A percentile compares a stretch with the other conserved stretches of the same genome.
Conservation (phyloP, 2,888 invertebrate genomes). For the Hartigia nigra region DNA sequence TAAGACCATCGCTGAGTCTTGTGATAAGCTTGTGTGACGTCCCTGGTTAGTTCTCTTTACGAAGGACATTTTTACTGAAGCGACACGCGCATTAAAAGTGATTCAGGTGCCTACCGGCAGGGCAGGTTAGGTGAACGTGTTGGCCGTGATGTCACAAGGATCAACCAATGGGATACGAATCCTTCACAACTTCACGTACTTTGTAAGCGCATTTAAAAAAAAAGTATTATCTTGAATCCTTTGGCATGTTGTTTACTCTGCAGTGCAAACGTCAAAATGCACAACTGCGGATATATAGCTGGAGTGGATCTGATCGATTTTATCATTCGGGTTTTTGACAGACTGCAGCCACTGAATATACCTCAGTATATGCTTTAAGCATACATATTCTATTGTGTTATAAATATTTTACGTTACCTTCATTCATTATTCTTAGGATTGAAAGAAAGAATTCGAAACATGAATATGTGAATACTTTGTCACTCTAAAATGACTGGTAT, state of each 20-base stretch:
- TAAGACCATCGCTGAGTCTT: slow-evolving; percentile 2
- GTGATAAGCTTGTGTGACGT: slow-evolving; percentile 9
- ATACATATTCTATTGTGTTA: not conserved
- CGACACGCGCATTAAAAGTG: slow-evolving; percentile 33
- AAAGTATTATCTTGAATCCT: not conserved
- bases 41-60: slow-evolving; percentile 10
- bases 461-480: not conserved
- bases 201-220: slow-evolving; percentile 14
- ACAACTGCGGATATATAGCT: not conserved
- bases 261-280: not conserved
- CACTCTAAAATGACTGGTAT: not conserved
- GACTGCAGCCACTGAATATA: not conserved
- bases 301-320: not conserved
- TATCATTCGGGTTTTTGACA: not conserved
- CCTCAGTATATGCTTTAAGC: not conserved
- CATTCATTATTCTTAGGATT: not conserved
- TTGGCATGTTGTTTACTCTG: not conserved
- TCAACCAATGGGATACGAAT: slow-evolving; percentile 12
- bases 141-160: slow-evolving; percentile 11
- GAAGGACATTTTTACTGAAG: not conserved
- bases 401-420: not conserved
- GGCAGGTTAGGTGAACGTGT: slow-evolving; percentile 45
- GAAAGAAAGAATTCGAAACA: not conserved
- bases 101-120: slow-evolving; percentile 42
- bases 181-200: slow-evolving; percentile 18